Evolutionary conservation across 2,113 vertebrate genomes (phyloP).

Genomic region (Sclerurus mexicanus): DNA sequence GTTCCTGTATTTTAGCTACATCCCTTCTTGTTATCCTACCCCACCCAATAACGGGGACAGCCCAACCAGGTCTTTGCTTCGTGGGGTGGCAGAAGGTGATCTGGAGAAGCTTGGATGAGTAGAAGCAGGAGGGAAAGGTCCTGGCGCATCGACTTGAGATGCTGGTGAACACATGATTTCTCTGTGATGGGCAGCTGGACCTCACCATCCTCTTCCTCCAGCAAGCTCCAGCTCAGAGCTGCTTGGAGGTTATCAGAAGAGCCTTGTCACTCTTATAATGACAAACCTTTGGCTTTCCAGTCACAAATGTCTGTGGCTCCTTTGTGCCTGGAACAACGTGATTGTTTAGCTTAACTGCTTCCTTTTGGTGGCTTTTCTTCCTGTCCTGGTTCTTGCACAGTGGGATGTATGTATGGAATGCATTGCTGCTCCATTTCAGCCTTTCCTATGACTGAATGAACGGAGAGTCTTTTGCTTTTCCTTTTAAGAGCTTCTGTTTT

Average conservation of each 20-base stretch:
- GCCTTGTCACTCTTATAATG: neutral
- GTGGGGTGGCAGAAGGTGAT: neutral
- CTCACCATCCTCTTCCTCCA: neutral
- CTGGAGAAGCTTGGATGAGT: neutral
- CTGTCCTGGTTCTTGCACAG: neutral
- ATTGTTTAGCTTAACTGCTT: neutral
- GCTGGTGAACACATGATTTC: fast-evolving
- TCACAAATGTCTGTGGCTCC: neutral
- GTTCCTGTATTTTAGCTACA: neutral
- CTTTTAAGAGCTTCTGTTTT: neutral
- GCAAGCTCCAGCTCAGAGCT: neutral
- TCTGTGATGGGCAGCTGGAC: neutral
- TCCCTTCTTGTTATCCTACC: neutral
- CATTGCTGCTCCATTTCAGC: neutral
- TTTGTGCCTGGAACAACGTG: neutral
- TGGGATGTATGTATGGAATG: neutral
- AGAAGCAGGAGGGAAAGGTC: neutral
- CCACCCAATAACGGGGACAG: neutral
- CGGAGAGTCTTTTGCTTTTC: neutral
- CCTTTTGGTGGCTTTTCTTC: neutral
- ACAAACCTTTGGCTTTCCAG: neutral
- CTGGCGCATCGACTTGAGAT: neutral
- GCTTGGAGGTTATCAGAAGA: neutral
- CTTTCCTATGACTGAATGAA: neutral
- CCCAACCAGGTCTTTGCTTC: neutral